Evolutionary conservation across 2,113 vertebrate genomes (phyloP).

Genomic region (Entelurus aequoreus): DNA sequence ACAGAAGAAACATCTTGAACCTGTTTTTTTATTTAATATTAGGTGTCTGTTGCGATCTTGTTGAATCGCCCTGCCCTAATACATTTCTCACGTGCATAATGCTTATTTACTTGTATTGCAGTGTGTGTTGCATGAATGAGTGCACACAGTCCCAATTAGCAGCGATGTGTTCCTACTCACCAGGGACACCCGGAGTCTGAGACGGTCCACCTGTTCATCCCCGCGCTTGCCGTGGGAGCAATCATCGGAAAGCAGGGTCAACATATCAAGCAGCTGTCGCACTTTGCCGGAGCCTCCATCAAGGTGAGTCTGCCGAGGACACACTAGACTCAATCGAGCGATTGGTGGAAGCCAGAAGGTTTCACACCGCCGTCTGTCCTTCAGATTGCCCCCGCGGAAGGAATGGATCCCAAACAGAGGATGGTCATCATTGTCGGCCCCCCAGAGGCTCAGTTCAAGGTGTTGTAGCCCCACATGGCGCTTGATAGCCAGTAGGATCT

Average conservation of each 20-base stretch:
- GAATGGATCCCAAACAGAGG: constrained; percentile 88
- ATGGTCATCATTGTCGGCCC: constrained; percentile 96
- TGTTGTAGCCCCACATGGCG: constrained; percentile 36
- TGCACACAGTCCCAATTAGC: not conserved
- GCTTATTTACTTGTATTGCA: no score
- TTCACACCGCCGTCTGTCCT: not conserved
- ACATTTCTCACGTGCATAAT: no score
- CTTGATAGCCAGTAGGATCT: not conserved
- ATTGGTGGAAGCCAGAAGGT: not conserved
- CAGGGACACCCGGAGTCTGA: constrained; percentile 86
- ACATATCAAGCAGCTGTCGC: constrained; percentile 98
- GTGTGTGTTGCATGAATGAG: not conserved
- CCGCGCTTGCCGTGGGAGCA: constrained; percentile 92
- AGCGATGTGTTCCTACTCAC: constrained; percentile 21
- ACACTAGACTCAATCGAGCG: not conserved
- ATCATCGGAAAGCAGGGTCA: constrained; percentile 99
- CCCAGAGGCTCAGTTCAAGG: constrained; percentile 99
- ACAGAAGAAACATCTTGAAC: no score
- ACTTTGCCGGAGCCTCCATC: constrained; percentile 95
- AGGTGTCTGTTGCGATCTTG: no score
- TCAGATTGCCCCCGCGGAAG: constrained; percentile 94
- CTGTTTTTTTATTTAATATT: no score
- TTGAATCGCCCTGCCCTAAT: no score
- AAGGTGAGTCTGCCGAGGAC: constrained; percentile 74
- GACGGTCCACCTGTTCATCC: constrained; percentile 96